Base-by-base conservation (phyloP, 2,888 invertebrate genomes). In the Lasioglossum oenotherae region DNA sequence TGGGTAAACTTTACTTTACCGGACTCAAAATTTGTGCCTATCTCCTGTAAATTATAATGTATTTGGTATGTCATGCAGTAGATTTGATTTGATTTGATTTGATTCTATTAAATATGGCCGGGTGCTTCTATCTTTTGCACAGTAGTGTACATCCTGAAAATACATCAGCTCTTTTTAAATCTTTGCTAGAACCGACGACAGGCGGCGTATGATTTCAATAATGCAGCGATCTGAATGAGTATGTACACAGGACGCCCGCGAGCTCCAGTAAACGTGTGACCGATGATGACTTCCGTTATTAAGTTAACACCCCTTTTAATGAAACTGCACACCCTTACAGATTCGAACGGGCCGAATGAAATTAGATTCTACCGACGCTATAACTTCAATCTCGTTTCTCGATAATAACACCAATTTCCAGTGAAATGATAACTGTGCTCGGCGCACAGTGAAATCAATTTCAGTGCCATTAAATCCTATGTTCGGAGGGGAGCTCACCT, bases 401-500 rank as follows among this genome's bases (percentile, higher is more conserved):
- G 79, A 75, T 78, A 75, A 84, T 74, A 44, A 60, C 60, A 41
- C 38, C 57, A 84, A 74, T 84, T 41, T 27, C 75, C 53, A 60
- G 27, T n/a, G 74, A 77, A 85, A 85, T 85, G 69, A 75, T 78
- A 80, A 64, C 49, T 44, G 73, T 38, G n/a, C 41, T 4, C 31
- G 44, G n/a, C 14, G 35, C 31, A 57, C 77, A 27, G 64, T 31
- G 78, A 78, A 85, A 86, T 85, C 78, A 85, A 85, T 85, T 80
- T 78, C 85, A 44, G 44, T 77, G 60, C 85, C 85, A 80, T 85
- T 85, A 80, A 85, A 85, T 85, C 80, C 78, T 74, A 72, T 64
- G 73, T 75, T 76, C 57, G n/a, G 46, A 31, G 31, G 57, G 10
- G 23, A 44, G 85, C 95, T 95, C 95, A 98, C 98, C 98, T 98